Base-by-base conservation (phyloP, 1,140 invertebrate species). In the Zaprionus capensis region DNA sequence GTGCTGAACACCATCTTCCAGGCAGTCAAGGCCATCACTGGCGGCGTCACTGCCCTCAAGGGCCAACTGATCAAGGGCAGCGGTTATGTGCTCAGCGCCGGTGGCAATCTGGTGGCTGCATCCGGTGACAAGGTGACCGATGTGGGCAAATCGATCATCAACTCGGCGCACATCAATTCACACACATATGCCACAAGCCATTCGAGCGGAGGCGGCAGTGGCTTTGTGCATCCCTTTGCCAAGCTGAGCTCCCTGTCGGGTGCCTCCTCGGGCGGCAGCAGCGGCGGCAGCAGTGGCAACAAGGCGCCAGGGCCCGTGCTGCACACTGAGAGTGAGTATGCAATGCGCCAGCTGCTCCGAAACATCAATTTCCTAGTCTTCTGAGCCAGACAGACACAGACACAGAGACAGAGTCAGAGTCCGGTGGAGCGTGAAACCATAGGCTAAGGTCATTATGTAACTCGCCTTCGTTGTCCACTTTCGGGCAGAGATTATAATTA, bases 21-120 rank as follows among this genome's bases (percentile, higher is more conserved):
- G 94, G 96, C 97, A 11, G 95, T 97, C 0, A 97, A 97, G 91
- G 96, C 97, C 0, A 96, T 98, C 55, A 96, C 96, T 51, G 97
- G 97, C 17, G 96, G 96, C 28, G 95, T 97, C 2, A 95, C 97
- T 4, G 97, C 97, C 6, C 93, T 97, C 20, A 97, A 97, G 85
- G 97, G 97, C 4, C 96, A 97, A 88, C 91, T 98, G 5, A 96
- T 97, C 75, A 97, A 97, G 93, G 96, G 96, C 20, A 95, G 96
- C 62, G 97, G 97, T 20, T 96, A 96, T 51, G 91, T 97, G 7
- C 94, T 97, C 5, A 94, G 95, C 1, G 95, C 96, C 0, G 95
- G 96, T 73, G 96, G 97, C 17, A 96, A 95, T 91, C 93, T 93
- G 53, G 90, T 93, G 34, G 91, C 92, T 6, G 91, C 91, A 17